phyloP scores from a whole-genome alignment of 2,113 vertebrate genomes.

The Chaetodon trifascialis region DNA sequence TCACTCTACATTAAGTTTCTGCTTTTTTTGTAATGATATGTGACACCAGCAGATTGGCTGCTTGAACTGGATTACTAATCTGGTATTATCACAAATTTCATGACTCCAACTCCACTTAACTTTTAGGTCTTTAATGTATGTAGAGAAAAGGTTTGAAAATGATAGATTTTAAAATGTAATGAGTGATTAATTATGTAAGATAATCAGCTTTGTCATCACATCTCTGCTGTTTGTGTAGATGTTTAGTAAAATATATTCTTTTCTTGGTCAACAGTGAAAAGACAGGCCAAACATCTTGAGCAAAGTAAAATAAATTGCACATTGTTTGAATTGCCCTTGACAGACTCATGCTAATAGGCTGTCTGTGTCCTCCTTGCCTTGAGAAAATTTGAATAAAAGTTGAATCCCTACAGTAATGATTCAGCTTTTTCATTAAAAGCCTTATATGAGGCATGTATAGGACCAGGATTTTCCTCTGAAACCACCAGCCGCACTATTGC shows the following conservation, averaged over 20 bases:
- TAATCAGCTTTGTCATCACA: too few relatives aligned
- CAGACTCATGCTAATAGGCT: neutral
- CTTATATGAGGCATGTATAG: neutral
- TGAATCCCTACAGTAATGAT: neutral
- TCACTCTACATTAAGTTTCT: neutral
- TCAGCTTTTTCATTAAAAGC: slow-evolving; percentile 5
- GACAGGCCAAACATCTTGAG: neutral
- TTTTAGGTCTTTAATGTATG: neutral
- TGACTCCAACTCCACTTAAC: neutral
- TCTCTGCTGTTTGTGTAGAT: neutral
- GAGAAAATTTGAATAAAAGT: neutral
- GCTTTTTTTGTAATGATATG: too few relatives aligned
- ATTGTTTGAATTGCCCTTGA: neutral
- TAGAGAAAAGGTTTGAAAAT: neutral
- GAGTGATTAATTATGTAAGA: neutral
- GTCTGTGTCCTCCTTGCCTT: neutral
- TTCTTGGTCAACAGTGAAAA: neutral
- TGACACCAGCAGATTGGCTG: neutral
- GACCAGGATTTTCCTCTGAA: slow-evolving; percentile 11
- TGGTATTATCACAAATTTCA: too few relatives aligned
- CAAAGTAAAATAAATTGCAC: neutral
- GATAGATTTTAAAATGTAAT: neutral
- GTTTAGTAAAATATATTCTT: neutral
- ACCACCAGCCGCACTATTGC: neutral
- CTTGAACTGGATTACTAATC: neutral